Conservation (phyloP, 2,888 invertebrate species). For the Orchestes rusci region DNA sequence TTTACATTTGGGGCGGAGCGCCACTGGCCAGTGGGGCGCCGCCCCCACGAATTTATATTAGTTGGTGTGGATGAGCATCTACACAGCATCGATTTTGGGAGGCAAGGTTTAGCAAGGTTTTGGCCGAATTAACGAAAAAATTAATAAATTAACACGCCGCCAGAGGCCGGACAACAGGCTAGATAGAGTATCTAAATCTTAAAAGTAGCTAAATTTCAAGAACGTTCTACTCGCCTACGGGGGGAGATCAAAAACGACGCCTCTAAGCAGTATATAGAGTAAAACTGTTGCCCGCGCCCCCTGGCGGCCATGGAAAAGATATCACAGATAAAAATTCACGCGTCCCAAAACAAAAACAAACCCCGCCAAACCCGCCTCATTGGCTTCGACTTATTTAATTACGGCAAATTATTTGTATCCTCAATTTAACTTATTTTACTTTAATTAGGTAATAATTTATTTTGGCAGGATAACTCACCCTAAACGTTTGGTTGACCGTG, state of each 20-base stretch:
- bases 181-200: slow-evolving; percentile 20
- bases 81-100: slow-evolving; percentile 27
- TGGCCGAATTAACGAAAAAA: too few species aligned
- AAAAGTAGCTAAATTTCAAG: slow-evolving; percentile 23
- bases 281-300: slow-evolving; percentile 3
- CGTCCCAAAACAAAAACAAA: neutral
- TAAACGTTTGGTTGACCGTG: too few species aligned
- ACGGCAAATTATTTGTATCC: slow-evolving; percentile 25
- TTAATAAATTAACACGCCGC: slow-evolving; percentile 10
- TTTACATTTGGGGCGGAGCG: slow-evolving; percentile 8
- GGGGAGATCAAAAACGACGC: slow-evolving; percentile 20
- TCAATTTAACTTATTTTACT: slow-evolving; percentile 30
- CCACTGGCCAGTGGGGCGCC: neutral
- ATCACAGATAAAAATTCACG: slow-evolving; percentile 9
- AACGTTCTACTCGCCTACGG: slow-evolving; percentile 18
- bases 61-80: slow-evolving; percentile 27
- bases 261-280: slow-evolving; percentile 20
- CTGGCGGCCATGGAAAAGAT: neutral
- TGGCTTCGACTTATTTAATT: slow-evolving; percentile 22
- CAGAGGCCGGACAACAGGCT: slow-evolving; percentile 7
- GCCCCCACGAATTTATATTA: slow-evolving; percentile 13
- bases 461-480: slow-evolving; percentile 47
- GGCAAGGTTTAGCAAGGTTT: too few species aligned
- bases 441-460: slow-evolving; percentile 36
- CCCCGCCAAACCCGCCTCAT: slow-evolving; percentile 2